Percentiles rank a stretch among this genome's conserved stretches.
Conservation (phyloP, 2,113 vertebrate species). For the Petaurus breviceps region DNA sequence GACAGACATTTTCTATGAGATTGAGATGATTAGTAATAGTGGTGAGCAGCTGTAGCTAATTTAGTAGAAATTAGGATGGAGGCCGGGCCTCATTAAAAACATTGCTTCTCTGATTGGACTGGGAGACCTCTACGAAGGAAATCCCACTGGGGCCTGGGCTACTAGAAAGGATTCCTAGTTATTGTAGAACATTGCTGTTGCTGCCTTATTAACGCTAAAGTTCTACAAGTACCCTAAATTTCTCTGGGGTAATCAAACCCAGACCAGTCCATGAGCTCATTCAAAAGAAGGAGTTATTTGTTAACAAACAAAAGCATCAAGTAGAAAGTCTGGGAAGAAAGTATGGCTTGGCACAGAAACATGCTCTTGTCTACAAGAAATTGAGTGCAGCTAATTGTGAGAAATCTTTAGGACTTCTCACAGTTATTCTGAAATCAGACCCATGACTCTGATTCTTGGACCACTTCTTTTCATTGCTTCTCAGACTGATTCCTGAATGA, state of each 20-base stretch:
- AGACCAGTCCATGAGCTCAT: background rate
- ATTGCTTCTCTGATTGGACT: background rate
- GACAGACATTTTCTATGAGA: background rate
- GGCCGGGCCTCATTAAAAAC: background rate
- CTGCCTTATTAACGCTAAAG: background rate
- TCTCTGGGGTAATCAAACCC: background rate
- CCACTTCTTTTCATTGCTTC: background rate
- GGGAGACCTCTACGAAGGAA: background rate
- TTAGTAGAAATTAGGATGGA: background rate
- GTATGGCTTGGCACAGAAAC: background rate
- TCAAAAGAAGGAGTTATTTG: background rate
- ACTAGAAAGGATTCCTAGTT: background rate
- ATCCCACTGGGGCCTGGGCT: background rate
- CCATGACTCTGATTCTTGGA: background rate
- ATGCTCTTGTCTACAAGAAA: background rate
- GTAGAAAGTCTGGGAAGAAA: background rate
- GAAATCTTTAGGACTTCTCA: background rate
- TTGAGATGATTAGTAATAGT: background rate
- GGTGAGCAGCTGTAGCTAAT: background rate
- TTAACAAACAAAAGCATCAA: background rate
- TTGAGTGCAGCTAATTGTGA: background rate
- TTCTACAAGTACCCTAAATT: background rate
- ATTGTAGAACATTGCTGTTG: background rate
- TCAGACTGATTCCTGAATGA: background rate
- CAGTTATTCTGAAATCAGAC: background rate